A percentile compares a stretch with the other conserved stretches of the same genome.
These are phyloP conservation scores for Apus apus DNA, from an alignment of 2,113 vertebrate genomes.

Conservation along the genomic window DNA sequence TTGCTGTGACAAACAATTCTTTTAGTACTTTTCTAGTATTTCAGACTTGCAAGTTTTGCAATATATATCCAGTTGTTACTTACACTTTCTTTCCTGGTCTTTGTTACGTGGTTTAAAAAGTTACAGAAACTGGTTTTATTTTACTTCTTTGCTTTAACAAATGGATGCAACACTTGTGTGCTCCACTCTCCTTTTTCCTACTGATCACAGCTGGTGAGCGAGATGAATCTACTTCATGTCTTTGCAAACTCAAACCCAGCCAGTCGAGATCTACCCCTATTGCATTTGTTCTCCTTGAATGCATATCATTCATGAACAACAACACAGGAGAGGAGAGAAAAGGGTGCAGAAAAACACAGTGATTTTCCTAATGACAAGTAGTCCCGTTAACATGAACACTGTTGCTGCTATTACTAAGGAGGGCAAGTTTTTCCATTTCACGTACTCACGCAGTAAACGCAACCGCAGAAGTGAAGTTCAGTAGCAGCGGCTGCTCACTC, in stretches of 20 bases:
- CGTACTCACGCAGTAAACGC: background rate
- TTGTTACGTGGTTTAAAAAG: background rate
- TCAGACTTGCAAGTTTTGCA: background rate
- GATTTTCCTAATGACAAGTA: background rate
- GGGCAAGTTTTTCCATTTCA: background rate
- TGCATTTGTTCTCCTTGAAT: background rate
- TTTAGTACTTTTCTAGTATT: conserved; percentile 25
- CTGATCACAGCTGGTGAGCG: background rate
- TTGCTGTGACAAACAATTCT: conserved; percentile 63
- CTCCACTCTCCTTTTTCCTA: background rate
- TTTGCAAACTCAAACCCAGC: background rate
- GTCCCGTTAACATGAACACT: fast-evolving
- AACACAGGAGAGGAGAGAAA: background rate
- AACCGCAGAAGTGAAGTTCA: background rate
- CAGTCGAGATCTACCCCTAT: background rate
- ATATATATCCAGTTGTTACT: background rate
- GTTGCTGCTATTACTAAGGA: background rate
- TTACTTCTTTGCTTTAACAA: background rate
- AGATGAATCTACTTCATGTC: background rate
- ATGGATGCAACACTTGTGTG: background rate
- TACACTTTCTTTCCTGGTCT: background rate
- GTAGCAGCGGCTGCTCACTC: background rate
- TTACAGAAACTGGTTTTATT: background rate
- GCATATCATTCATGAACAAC: background rate
- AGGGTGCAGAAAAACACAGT: background rate